phyloP scores from a whole-genome alignment of 2,888 invertebrate genomes.

The Dusona sp. region DNA sequence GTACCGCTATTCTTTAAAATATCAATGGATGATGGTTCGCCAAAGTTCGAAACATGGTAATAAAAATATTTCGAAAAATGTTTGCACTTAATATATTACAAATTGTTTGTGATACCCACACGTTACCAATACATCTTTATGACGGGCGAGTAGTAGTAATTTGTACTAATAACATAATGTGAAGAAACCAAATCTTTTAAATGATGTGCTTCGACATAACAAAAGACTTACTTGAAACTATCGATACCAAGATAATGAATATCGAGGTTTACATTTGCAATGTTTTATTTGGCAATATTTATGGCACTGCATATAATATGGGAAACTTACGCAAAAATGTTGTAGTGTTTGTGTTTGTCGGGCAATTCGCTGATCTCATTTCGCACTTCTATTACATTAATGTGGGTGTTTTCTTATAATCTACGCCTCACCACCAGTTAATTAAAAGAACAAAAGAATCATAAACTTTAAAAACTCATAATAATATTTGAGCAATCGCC shows the following conservation, averaged over 20 bases:
- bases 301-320: conserved; percentile 77
- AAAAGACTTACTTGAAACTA: conserved; percentile 50
- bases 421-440: conserved; percentile 45
- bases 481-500: conserved; percentile 54
- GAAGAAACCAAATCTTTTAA: background rate
- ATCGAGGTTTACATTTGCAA: conserved; percentile 57
- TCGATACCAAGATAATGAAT: conserved; percentile 55
- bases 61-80: conserved; percentile 21
- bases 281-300: conserved; percentile 74
- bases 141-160: background rate
- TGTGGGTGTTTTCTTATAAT: conserved; percentile 66
- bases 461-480: conserved; percentile 6
- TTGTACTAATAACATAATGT: background rate
- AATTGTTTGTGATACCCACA: conserved; percentile 12
- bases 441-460: conserved; percentile 32
- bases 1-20: conserved; percentile 4
- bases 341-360: conserved; percentile 31
- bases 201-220: conserved; percentile 47
- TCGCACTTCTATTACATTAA: conserved; percentile 42
- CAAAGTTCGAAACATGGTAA: conserved; percentile 32
- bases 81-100: conserved; percentile 48
- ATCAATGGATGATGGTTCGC: conserved; percentile 51
- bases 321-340: conserved; percentile 70
- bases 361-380: conserved; percentile 55
- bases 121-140: conserved; percentile 16